phyloP scores from a whole-genome alignment of 2,797 vertebrate genomes.

The Gymnoscopelus microlampas region DNA sequence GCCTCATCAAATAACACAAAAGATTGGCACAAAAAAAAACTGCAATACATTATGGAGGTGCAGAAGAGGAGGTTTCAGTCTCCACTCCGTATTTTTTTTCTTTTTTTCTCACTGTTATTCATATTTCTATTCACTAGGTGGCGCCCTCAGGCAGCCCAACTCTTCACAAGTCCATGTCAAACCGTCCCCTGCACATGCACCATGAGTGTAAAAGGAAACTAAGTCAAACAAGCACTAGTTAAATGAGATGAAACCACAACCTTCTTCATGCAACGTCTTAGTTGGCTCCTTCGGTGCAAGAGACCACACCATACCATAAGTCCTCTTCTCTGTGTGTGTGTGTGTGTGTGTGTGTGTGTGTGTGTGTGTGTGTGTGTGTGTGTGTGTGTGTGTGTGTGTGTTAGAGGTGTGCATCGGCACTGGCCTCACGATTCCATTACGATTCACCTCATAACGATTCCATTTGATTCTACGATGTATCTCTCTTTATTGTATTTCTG shows the following conservation, averaged over 20 bases:
- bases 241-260: constrained; percentile 76
- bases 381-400: too few relatives aligned
- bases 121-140: constrained; percentile 70
- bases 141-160: constrained; percentile 62
- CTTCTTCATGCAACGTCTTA: constrained; percentile 77
- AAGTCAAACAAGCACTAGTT: constrained; percentile 77
- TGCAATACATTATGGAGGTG: constrained; percentile 60
- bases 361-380: too few relatives aligned
- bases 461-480: too few relatives aligned
- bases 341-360: too few relatives aligned
- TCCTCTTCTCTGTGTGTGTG: constrained; percentile 40
- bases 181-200: constrained; percentile 65
- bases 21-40: constrained; percentile 67
- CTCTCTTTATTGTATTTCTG: too few relatives aligned
- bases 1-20: constrained; percentile 59
- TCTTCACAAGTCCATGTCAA: constrained; percentile 19
- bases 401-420: too few relatives aligned
- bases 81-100: constrained; percentile 10
- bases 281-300: constrained; percentile 71
- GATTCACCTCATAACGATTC: too few relatives aligned
- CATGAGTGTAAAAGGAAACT: constrained; percentile 65
- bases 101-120: constrained; percentile 15
- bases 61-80: constrained; percentile 59
- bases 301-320: constrained; percentile 64
- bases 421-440: too few relatives aligned